Conservation (phyloP, 2,888 invertebrate genomes). For the Chymomyza caudatula region DNA sequence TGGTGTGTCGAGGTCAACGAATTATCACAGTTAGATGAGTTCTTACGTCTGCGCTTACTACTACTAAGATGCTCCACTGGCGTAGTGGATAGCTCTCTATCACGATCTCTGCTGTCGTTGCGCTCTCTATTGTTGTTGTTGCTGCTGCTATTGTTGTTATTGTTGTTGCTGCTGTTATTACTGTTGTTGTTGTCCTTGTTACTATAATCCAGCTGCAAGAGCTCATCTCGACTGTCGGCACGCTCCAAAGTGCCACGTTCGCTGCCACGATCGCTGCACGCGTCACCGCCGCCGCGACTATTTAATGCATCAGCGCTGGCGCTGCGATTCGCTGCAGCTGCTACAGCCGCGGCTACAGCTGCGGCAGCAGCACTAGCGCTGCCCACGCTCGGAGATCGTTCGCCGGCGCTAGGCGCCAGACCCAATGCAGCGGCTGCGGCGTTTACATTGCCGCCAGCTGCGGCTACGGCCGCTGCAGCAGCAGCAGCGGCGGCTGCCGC, state of each 20-base stretch:
- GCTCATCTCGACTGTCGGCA: constrained; percentile 77
- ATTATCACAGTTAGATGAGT: constrained; percentile 83
- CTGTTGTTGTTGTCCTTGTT: constrained; percentile 74
- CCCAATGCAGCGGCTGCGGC: constrained; percentile 74
- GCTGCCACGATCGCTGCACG: constrained; percentile 66
- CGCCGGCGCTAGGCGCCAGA: constrained; percentile 64
- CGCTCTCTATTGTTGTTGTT: constrained; percentile 51
- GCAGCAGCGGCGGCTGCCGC: constrained; percentile 73
- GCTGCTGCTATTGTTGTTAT: constrained; percentile 43
- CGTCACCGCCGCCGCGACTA: constrained; percentile 54
- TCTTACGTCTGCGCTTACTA: constrained; percentile 81
- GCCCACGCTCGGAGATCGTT: constrained; percentile 78
- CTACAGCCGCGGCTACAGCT: constrained; percentile 70
- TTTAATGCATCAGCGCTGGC: constrained; percentile 67
- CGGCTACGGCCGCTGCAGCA: constrained; percentile 69
- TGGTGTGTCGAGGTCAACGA: constrained; percentile 81
- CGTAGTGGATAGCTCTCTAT: constrained; percentile 80
- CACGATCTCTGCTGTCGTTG: constrained; percentile 78
- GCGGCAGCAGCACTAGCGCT: constrained; percentile 73
- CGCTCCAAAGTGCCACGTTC: constrained; percentile 72
- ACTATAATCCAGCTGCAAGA: constrained; percentile 78
- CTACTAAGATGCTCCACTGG: constrained; percentile 78
- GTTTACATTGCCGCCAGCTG: constrained; percentile 68
- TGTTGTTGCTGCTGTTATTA: constrained; percentile 44
- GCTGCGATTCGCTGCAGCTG: constrained; percentile 68